A percentile compares a stretch with the other conserved stretches of the same genome.
Conservation (phyloP, 2,797 vertebrate species). For the Synanceia verrucosa region DNA sequence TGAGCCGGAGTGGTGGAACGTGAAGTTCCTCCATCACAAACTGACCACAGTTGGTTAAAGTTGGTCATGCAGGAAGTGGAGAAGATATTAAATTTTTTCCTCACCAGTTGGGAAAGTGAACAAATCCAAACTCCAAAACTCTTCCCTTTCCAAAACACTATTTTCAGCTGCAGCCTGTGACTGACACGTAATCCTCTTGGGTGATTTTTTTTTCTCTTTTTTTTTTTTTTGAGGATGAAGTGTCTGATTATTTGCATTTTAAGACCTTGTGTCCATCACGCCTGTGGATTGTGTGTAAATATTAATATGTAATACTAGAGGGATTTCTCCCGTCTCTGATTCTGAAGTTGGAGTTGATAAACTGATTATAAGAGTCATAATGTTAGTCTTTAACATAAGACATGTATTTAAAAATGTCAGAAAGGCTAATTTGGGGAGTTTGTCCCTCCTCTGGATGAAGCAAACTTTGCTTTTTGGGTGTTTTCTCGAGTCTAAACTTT, state of each 20-base stretch:
- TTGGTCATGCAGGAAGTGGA: neutral
- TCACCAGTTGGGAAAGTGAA: neutral
- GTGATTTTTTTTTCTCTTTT: neutral
- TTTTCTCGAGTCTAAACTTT: slow-evolving; percentile 16
- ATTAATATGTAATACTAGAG: neutral
- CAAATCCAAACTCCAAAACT: neutral
- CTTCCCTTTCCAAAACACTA: neutral
- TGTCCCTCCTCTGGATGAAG: neutral
- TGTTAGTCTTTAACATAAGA: neutral
- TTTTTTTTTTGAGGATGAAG: too few species aligned
- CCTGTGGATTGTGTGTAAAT: neutral
- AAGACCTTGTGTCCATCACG: neutral
- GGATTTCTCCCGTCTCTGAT: neutral
- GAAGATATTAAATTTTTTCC: neutral
- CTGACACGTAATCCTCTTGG: neutral
- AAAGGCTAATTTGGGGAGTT: neutral
- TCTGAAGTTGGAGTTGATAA: neutral
- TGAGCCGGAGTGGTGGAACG: neutral
- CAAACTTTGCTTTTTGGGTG: neutral
- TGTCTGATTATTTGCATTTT: slow-evolving; percentile 9
- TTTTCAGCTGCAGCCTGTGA: neutral
- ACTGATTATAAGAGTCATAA: neutral
- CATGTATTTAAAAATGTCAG: neutral
- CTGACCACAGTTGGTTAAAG: neutral
- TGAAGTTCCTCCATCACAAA: neutral